Conservation (phyloP, 2,113 vertebrate species). For the Agelaius tricolor region DNA sequence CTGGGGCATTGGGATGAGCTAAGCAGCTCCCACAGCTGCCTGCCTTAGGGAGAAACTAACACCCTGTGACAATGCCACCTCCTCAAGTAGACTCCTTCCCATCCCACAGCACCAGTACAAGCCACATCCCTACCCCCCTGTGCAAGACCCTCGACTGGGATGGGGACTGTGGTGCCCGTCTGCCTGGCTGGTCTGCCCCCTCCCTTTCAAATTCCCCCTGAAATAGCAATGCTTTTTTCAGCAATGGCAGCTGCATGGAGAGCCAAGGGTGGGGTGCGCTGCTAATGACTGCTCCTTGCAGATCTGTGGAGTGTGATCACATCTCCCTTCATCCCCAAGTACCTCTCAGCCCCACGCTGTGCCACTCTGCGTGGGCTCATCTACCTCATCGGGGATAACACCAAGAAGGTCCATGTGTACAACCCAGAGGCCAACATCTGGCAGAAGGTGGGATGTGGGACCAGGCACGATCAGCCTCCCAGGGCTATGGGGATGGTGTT, state of each 20-base stretch:
- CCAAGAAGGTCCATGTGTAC: conserved; percentile 92
- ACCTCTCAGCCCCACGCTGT: conserved; percentile 90
- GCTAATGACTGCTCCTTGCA: conserved; percentile 46
- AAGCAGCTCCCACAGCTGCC: background rate
- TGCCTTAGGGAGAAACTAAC: background rate
- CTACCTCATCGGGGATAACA: conserved; percentile 96
- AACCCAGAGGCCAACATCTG: conserved; percentile 92
- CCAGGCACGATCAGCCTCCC: rapidly evolving
- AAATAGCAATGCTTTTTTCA: background rate
- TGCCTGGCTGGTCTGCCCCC: background rate
- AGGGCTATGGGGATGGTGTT: background rate
- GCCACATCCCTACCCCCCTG: rapidly evolving
- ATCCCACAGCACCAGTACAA: background rate
- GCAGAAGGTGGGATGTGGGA: conserved; percentile 82
- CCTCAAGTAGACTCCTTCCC: background rate
- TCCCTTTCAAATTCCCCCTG: background rate
- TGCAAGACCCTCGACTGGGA: rapidly evolving
- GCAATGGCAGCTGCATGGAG: background rate
- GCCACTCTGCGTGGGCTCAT: conserved; percentile 83
- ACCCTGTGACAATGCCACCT: background rate
- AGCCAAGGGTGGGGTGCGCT: background rate
- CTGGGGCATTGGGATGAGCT: background rate
- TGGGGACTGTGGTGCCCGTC: rapidly evolving
- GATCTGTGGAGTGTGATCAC: conserved; percentile 89
- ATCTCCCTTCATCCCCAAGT: conserved; percentile 95